Percentiles rank a stretch among this genome's conserved stretches.
These are phyloP conservation scores for Caenorhabditis panamensis DNA, from an alignment of 2,888 invertebrate genomes.

Conservation along the genomic window DNA sequence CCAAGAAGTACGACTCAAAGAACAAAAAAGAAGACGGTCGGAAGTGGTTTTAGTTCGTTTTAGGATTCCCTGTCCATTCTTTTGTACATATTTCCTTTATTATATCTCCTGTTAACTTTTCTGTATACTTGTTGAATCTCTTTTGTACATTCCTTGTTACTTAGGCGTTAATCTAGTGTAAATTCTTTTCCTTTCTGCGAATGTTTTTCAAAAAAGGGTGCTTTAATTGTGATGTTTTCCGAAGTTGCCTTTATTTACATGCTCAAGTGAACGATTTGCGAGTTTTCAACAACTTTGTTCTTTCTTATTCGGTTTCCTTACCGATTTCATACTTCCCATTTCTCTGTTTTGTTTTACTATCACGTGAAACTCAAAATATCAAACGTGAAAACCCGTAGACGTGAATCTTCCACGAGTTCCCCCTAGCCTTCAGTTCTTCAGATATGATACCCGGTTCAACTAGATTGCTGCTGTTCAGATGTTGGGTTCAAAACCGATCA, in stretches of 20 bases:
- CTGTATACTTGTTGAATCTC: conserved; percentile 1
- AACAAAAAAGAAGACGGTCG: conserved; percentile 11
- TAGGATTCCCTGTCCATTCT: too few relatives aligned
- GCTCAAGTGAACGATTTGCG: background rate
- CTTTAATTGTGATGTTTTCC: conserved; percentile 19
- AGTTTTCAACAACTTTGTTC: too few relatives aligned
- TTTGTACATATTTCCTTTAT: too few relatives aligned
- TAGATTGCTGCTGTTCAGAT: conserved; percentile 37
- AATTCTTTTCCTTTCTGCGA: background rate
- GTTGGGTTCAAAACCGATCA: conserved; percentile 28
- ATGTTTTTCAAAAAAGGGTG: conserved; percentile 1
- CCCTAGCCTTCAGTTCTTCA: background rate
- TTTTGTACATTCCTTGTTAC: conserved; percentile 7
- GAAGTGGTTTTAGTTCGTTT: conserved; percentile 23
- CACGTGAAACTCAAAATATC: too few relatives aligned
- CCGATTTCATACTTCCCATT: background rate
- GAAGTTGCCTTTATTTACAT: background rate
- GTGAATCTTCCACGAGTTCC: too few relatives aligned
- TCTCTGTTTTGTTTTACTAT: too few relatives aligned
- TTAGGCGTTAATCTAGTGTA: background rate
- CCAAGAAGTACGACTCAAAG: background rate
- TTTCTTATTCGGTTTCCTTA: too few relatives aligned
- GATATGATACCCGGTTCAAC: conserved; percentile 31
- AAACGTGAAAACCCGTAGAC: too few relatives aligned
- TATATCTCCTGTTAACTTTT: too few relatives aligned